A percentile compares a stretch with the other conserved stretches of the same genome.
Conservation (phyloP, 2,888 invertebrate species). For the Ichneumon xanthorius region DNA sequence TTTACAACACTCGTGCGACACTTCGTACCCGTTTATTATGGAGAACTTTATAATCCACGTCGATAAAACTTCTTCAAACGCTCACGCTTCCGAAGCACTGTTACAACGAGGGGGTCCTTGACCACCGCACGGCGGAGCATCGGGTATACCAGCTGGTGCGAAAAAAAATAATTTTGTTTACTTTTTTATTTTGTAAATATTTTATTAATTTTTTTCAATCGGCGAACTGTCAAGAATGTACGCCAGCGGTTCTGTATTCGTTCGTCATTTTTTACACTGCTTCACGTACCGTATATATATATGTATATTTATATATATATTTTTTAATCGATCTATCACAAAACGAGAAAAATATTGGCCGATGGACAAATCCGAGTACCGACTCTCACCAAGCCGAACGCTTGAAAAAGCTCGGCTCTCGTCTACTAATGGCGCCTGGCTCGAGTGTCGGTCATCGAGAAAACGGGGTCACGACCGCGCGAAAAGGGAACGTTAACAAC, state of each 20-base stretch:
- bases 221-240: conserved; percentile 36
- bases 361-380: conserved; percentile 26
- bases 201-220: not conserved
- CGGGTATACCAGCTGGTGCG: conserved; percentile 44
- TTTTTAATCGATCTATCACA: not conserved
- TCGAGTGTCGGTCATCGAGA: conserved; percentile 81
- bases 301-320: not conserved
- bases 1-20: not conserved
- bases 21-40: not conserved
- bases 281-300: not conserved
- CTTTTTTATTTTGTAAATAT: not conserved
- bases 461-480: conserved; percentile 83
- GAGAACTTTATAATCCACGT: conserved; percentile 29
- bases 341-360: not conserved
- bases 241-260: conserved; percentile 19
- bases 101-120: conserved; percentile 48
- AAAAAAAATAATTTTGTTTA: not conserved
- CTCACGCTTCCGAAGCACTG: conserved; percentile 54
- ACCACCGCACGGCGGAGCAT: conserved; percentile 44
- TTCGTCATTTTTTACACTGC: conserved; percentile 22
- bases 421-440: conserved; percentile 72
- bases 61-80: conserved; percentile 53
- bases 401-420: conserved; percentile 20
- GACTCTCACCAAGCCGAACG: conserved; percentile 31
- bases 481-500: conserved; percentile 77